These are phyloP conservation scores for Lophotis ruficrista DNA, from an alignment of 2,113 vertebrate genomes.

Conservation along the genomic window DNA sequence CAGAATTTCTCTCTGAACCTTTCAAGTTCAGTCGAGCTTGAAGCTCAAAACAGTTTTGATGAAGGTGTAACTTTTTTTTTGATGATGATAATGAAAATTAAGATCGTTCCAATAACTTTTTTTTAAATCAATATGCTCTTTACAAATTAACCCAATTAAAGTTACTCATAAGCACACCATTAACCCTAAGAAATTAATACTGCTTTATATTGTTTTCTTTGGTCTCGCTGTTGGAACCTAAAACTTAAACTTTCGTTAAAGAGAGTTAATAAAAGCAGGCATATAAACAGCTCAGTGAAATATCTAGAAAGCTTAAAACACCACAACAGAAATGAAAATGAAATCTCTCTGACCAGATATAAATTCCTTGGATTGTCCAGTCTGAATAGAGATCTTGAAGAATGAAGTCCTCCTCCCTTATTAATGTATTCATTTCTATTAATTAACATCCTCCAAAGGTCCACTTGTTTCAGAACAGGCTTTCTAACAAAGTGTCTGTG, in stretches of 20 bases:
- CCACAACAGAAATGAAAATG: neutral
- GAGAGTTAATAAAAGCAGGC: neutral
- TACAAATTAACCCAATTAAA: neutral
- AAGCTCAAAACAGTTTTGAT: neutral
- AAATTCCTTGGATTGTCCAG: neutral
- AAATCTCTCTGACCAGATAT: neutral
- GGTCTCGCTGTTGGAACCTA: neutral
- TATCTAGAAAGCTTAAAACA: neutral
- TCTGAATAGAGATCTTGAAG: neutral
- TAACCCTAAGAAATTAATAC: neutral
- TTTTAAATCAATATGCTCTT: neutral
- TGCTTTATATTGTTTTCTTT: neutral
- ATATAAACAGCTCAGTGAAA: neutral
- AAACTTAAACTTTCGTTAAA: neutral
- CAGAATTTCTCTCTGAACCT: neutral
- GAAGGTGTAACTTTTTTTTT: neutral
- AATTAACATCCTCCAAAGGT: neutral
- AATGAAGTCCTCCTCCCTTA: neutral
- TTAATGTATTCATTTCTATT: neutral
- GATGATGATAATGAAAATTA: neutral
- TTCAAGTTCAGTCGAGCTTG: neutral
- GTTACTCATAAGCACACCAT: neutral
- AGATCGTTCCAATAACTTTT: neutral
- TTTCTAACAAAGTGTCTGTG: neutral
- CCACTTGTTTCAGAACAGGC: neutral